Conservation (phyloP, 2,797 vertebrate species). For the Acropternis orthonyx region DNA sequence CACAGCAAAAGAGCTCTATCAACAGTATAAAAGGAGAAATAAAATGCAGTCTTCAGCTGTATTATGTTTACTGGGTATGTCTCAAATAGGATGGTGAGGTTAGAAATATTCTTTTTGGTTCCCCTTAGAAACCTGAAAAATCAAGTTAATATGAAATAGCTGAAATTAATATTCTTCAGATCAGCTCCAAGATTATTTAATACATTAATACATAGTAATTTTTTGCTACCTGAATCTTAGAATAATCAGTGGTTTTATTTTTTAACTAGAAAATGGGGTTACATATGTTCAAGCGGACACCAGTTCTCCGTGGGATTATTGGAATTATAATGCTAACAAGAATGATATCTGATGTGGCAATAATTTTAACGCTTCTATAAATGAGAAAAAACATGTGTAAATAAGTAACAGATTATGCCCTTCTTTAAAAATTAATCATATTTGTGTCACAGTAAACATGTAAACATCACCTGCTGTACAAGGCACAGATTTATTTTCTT, state of each 20-base stretch:
- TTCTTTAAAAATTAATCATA: not conserved
- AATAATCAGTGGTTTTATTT: not conserved
- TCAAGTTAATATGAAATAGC: not conserved
- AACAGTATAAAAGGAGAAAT: not conserved
- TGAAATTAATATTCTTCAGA: not conserved
- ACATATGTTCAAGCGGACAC: not conserved
- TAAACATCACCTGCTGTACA: not conserved
- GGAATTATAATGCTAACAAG: not conserved
- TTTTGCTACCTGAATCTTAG: not conserved
- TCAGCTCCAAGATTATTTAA: not conserved
- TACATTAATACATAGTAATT: not conserved
- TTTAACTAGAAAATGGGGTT: not conserved
- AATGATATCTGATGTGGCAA: not conserved
- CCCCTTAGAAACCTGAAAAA: not conserved
- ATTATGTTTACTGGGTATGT: not conserved
- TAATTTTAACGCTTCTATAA: not conserved
- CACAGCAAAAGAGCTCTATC: not conserved
- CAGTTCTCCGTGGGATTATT: not conserved
- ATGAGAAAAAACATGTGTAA: not conserved
- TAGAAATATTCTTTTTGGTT: not conserved
- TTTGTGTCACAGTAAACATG: not conserved
- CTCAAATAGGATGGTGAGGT: not conserved
- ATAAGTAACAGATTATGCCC: not conserved
- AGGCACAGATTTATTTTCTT: not conserved
- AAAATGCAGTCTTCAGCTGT: not conserved